Base-by-base conservation (phyloP, 2,888 invertebrate species). In the Anodontia alba region DNA sequence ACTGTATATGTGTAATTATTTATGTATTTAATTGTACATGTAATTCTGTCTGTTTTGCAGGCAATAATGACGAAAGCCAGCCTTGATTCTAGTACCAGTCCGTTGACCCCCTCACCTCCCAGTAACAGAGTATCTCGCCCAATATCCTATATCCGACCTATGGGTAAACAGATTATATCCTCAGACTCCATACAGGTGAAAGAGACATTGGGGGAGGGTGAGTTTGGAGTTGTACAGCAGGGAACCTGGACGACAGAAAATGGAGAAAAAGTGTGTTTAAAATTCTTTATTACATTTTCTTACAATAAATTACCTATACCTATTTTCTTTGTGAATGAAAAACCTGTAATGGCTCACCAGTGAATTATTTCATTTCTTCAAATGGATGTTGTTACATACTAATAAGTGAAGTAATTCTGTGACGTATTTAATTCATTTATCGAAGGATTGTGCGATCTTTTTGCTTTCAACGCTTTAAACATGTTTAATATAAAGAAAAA, bases 181-280 rank as follows among this genome's bases (percentile, higher is more conserved):
- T 97, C 97, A 43, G 98, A 98, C 92, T 97, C 97, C 87, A 98
- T 99, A 91, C 97, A 97, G 80, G 97, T 99, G 69, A 98, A 98
- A 94, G 98, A 99, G 94, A 98, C 98, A 93, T 95, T 99, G 77
- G 99, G 99, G 38, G 97, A 97, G 91, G 99, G 99, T 20, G 99
- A 99, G 95, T 99, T 99, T 95, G 99, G 99, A 5, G 97, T 98
- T 20, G 99, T 99, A 0, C 99, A 99, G 94, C 99, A 99, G 95
- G 99, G 99, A 2, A 97, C 98, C 12, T 99, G 99, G 99, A 98
- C 97, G 70, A 98, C 98, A 93, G 95, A 95, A 79, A 98, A 98
- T 89, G 98, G 97, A 78, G 98, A 98, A 95, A 96, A 98, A 95
- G 97, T 98, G 95, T 77, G 89, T 49, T 38, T n/a, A n/a, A n/a